These are phyloP conservation scores for Lycocorax pyrrhopterus DNA, from an alignment of 2,113 vertebrate genomes.

Conservation along the genomic window DNA sequence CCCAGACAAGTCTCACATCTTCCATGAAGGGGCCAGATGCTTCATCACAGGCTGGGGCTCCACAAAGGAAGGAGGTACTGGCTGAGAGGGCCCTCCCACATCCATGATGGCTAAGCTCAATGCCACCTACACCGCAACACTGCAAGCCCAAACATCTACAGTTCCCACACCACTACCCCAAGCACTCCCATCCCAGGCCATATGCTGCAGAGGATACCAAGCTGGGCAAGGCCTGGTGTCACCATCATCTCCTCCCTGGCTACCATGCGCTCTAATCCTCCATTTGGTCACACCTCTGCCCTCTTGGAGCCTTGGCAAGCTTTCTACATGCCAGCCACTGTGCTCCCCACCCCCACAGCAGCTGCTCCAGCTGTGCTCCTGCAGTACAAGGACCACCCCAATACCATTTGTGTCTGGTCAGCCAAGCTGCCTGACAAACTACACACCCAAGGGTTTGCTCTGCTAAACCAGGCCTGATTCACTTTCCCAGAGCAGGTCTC, in stretches of 20 bases:
- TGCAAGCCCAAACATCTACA: background rate
- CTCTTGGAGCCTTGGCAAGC: background rate
- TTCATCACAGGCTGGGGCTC: slow-evolving; percentile 94
- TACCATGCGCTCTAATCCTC: background rate
- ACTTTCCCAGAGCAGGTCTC: background rate
- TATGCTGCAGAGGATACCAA: background rate
- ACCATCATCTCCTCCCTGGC: background rate
- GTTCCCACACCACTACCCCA: background rate
- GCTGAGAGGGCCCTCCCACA: background rate
- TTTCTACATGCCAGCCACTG: background rate
- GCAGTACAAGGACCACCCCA: background rate
- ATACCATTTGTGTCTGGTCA: background rate
- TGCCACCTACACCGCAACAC: background rate
- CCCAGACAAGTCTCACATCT: slow-evolving; percentile 78
- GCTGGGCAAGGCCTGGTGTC: background rate
- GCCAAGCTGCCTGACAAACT: background rate
- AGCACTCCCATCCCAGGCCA: background rate
- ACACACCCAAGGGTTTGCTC: background rate
- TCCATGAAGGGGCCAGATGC: slow-evolving; percentile 78
- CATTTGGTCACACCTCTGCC: background rate
- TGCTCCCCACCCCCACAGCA: background rate
- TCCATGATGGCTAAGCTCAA: background rate
- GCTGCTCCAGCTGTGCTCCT: background rate
- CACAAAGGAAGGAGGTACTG: slow-evolving; percentile 75
- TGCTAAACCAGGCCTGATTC: background rate